These are phyloP conservation scores for Brachirus orientalis DNA, from an alignment of 2,113 vertebrate genomes.

Conservation along the genomic window DNA sequence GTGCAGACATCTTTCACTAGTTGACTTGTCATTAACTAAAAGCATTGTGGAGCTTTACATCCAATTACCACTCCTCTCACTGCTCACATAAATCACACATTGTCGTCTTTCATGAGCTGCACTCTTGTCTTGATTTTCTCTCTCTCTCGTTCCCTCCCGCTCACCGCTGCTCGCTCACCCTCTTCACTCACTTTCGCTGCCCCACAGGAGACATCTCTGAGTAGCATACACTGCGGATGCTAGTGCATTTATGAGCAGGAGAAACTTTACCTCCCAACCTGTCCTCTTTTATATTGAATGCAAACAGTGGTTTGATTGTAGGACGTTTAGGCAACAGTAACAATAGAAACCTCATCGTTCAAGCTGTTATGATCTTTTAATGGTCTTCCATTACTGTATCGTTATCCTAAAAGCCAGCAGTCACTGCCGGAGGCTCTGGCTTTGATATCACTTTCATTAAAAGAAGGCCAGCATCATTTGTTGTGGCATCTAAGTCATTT, in stretches of 20 bases:
- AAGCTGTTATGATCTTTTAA: constrained; percentile 80
- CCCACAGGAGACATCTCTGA: constrained; percentile 4
- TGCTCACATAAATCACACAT: constrained; percentile 70
- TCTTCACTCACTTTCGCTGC: background rate
- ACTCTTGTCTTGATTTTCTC: constrained; percentile 50
- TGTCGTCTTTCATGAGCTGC: constrained; percentile 61
- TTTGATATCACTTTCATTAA: constrained; percentile 79
- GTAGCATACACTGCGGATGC: constrained; percentile 13
- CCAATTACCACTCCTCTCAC: constrained; percentile 77
- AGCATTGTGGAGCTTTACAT: constrained; percentile 75
- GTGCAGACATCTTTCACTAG: constrained; percentile 74
- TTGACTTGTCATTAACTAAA: constrained; percentile 81
- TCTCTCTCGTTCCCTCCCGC: constrained; percentile 31
- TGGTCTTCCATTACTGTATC: constrained; percentile 75
- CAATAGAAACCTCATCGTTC: constrained; percentile 70
- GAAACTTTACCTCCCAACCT: constrained; percentile 65
- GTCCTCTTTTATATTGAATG: constrained; percentile 54
- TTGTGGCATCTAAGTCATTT: constrained; percentile 74
- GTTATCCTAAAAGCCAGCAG: constrained; percentile 69
- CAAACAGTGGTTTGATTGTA: constrained; percentile 64
- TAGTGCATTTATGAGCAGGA: constrained; percentile 16
- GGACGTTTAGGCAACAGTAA: constrained; percentile 62
- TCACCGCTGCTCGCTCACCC: background rate
- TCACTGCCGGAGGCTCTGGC: constrained; percentile 39
- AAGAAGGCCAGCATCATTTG: constrained; percentile 68